phyloP scores from a whole-genome alignment of 2,888 invertebrate species.

The Hedya salicella region DNA sequence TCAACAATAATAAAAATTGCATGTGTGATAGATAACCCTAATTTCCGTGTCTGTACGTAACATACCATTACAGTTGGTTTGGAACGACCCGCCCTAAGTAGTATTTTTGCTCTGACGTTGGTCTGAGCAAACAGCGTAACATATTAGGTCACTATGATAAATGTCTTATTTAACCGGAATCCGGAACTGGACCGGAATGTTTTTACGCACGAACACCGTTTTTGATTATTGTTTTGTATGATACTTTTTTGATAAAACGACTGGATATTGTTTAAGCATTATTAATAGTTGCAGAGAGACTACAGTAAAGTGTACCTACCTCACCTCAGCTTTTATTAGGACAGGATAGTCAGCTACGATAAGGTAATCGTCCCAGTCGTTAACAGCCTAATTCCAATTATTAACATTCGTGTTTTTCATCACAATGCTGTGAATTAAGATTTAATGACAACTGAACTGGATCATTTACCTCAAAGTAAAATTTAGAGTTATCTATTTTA shows the following conservation, averaged over 20 bases:
- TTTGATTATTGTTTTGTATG: neutral
- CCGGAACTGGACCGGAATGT: constrained; percentile 1
- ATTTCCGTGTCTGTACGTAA: neutral
- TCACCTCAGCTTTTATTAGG: too few relatives aligned
- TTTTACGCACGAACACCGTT: constrained; percentile 17
- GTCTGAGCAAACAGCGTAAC: neutral
- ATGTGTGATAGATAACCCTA: too few relatives aligned
- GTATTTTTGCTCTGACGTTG: neutral
- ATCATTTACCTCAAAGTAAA: too few relatives aligned
- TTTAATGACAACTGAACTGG: too few relatives aligned
- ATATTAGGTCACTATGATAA: constrained; percentile 11
- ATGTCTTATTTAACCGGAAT: constrained; percentile 18
- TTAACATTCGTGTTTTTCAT: too few relatives aligned
- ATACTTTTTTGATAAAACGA: neutral
- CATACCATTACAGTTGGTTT: neutral
- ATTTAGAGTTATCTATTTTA: neutral
- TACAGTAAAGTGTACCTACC: too few relatives aligned
- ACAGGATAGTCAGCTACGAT: too few relatives aligned
- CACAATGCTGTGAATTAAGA: too few relatives aligned
- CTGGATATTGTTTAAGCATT: neutral
- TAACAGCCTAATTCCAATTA: too few relatives aligned
- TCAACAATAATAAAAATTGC: too few relatives aligned
- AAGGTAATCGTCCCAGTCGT: too few relatives aligned
- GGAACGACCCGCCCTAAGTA: neutral
- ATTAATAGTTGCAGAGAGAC: too few relatives aligned